Percentiles rank a stretch among this genome's conserved stretches.
These are phyloP conservation scores for Tyrannus savana DNA, from an alignment of 2,113 vertebrate species.

Conservation along the genomic window DNA sequence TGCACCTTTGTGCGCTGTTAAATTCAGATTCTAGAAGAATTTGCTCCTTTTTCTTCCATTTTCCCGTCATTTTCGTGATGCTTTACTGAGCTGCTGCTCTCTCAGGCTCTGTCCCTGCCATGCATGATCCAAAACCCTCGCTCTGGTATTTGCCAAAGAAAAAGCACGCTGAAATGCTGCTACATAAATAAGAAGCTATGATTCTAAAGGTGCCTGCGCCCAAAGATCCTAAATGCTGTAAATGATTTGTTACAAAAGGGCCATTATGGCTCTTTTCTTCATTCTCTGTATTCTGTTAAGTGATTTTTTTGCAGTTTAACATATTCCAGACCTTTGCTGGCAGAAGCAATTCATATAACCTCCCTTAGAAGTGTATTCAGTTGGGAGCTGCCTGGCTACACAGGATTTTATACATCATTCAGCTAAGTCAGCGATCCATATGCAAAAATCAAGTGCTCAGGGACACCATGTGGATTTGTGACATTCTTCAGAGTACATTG, in stretches of 20 bases:
- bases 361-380: slow-evolving; percentile 70
- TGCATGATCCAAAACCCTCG: background rate
- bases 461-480: slow-evolving; percentile 73
- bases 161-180: background rate
- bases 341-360: slow-evolving; percentile 36
- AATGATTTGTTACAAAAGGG: background rate
- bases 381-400: slow-evolving; percentile 74
- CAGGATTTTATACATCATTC: slow-evolving; percentile 76
- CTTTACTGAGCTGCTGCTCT: background rate
- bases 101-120: background rate
- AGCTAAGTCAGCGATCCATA: slow-evolving; percentile 77
- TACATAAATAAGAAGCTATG: background rate
- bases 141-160: background rate
- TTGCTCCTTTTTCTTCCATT: background rate
- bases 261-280: background rate
- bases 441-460: slow-evolving; percentile 72
- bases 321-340: slow-evolving; percentile 58
- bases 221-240: background rate
- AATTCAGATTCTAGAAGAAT: background rate
- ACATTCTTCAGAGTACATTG: slow-evolving; percentile 72
- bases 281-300: slow-evolving; percentile 3
- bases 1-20: background rate
- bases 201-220: background rate
- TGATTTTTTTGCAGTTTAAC: slow-evolving; percentile 29
- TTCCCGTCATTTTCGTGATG: background rate